Base-by-base conservation (phyloP, 1,140 invertebrate genomes). In the Sarcophaga peregrina region DNA sequence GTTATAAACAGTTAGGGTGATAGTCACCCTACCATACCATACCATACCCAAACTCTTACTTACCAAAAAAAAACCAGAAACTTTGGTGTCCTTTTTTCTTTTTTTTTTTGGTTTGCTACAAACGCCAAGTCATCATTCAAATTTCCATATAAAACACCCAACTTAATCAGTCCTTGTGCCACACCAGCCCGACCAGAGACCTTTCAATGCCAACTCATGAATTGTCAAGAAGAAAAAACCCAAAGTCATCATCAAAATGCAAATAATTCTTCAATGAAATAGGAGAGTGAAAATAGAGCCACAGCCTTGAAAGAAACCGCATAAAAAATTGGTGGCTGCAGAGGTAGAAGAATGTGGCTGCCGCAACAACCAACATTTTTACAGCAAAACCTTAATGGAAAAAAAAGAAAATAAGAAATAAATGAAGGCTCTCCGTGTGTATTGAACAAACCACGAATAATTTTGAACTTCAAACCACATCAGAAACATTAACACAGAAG, bases 201-300 rank as follows among this genome's bases (percentile, higher is more conserved):
- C 62, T 68, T 25, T 68, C 62, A 17, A 20, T 25, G 8, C 47
- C 75, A 76, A 72, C 17, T 76, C 74, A 76, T 76, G 54, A 76
- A 47, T 78, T 78, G 75, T 78, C 75, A 78, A 37, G 25, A 37
- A 4, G 4, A 37, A 48, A 50, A 78, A 78, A 78, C 47, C 17
- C 75, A 78, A 78, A 78, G 75, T 78, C 75, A 78, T 50, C 75
- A 78, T 78, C 75, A 78, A 78, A 78, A 78, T 78, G 75, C 75
- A 78, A 78, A 78, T 78, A 78, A 78, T 17, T 72, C 47, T 68
- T 25, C 8, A 25, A 25, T 37, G 25, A 37, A 37, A 37, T 37
- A 1, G 25, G 25, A 37, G 25, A 37, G 25, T 2, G 25, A 37
- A 4, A 37, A 37, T 1, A 37, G 4, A 37, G 4, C 25, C 25